Evolutionary conservation across 1,140 invertebrate species (phyloP).

Genomic region (Leptinotarsa lineolata): DNA sequence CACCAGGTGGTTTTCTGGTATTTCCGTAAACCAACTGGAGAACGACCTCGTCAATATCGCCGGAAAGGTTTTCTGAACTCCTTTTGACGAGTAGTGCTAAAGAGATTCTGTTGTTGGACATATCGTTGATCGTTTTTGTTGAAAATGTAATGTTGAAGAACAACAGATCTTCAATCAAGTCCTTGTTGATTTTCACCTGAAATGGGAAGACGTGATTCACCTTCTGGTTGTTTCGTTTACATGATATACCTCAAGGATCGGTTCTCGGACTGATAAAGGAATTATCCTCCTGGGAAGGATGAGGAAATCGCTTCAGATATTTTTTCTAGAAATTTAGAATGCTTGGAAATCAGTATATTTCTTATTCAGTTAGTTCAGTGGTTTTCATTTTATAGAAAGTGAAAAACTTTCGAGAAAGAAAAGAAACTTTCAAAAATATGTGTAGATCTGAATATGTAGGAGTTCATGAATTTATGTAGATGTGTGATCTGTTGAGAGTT

Average conservation of each 20-base stretch:
- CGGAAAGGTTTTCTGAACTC: slow-evolving; percentile 36
- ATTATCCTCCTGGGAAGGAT: too few relatives aligned
- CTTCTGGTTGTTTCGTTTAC: neutral
- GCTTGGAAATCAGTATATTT: too few relatives aligned
- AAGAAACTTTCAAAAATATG: too few relatives aligned
- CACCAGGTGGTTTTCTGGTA: slow-evolving; percentile 44
- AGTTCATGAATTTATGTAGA: too few relatives aligned
- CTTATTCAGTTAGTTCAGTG: too few relatives aligned
- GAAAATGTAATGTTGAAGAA: slow-evolving; percentile 43
- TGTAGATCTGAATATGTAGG: too few relatives aligned
- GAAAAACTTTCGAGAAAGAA: too few relatives aligned
- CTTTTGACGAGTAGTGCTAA: slow-evolving; percentile 41
- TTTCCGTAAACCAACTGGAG: slow-evolving; percentile 46
- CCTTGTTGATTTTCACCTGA: slow-evolving; percentile 34
- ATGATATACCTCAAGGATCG: neutral
- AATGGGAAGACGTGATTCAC: neutral
- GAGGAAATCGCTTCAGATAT: too few relatives aligned
- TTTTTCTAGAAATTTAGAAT: too few relatives aligned
- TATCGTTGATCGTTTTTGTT: slow-evolving; percentile 35
- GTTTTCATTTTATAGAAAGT: too few relatives aligned
- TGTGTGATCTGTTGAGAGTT: too few relatives aligned
- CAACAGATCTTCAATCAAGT: slow-evolving; percentile 43
- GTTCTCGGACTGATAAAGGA: neutral
- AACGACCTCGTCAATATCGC: slow-evolving; percentile 44
- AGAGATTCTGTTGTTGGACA: slow-evolving; percentile 31